Base-by-base conservation (phyloP, 2,797 vertebrate species). In the Tiaroga cobitis region DNA sequence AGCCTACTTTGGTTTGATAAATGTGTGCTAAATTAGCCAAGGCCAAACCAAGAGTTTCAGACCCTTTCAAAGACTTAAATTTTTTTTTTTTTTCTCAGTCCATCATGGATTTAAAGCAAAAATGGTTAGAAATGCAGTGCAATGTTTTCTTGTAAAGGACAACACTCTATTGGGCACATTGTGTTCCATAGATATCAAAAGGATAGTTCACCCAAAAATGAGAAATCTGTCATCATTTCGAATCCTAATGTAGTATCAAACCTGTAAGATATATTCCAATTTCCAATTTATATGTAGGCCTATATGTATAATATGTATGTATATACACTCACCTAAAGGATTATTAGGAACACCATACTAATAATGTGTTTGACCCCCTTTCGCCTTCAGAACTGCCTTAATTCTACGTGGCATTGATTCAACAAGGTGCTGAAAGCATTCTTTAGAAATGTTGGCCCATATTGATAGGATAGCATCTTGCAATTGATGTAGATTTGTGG, bases 1-100 rank as follows among this genome's bases (percentile, higher is more conserved):
- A 5, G 37, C 37, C 37, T 37, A 65, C 56, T 78, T 29, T 54
- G 78, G 74, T 70, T 87, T 87, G 85, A 87, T 73, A 83, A 87
- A 80, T 80, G 70, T 77, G 80, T 79, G 37, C 32, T 81, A 78
- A 78, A 89, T 89, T 85, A 81, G 5, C 37, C 76, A 89, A 83
- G 80, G 83, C 79, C 70, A 77, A 85, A 78, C 32, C 41, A 69
- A 51, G 16, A 82, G 82, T 61, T 82, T 83, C 19, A n/a, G 21
- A 76, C 65, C 26, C 54, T 82, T 84, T 84, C 54, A 72, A 10
- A 82, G 77, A 56, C 46, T 54, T 2, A 41, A 43, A 63, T 49
- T 2, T 46, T 0, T 16, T 76, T 76, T 80, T 29, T 85, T 51
- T 19, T 56, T 8, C 13, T 78, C 21, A 26, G 24, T 37, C 5